phyloP scores from a whole-genome alignment of 2,113 vertebrate species.

The Phaethon lepturus region DNA sequence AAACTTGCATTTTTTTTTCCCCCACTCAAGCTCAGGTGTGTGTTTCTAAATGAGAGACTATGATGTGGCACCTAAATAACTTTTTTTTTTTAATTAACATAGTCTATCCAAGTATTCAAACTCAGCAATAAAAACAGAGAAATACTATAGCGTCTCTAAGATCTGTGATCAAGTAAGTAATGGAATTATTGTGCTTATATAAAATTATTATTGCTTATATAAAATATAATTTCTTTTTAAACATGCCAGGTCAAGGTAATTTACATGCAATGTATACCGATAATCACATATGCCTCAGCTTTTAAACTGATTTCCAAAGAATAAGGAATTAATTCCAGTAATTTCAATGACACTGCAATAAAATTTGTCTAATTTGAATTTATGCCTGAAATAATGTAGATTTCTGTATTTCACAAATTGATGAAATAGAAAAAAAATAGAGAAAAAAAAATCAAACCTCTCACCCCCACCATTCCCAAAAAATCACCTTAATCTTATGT shows the following conservation, averaged over 20 bases:
- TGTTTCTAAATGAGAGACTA: background rate
- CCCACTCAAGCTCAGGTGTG: background rate
- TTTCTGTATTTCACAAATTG: background rate
- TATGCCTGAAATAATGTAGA: background rate
- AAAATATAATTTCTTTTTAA: background rate
- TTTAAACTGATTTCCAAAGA: background rate
- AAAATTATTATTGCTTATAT: background rate
- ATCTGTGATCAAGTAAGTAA: background rate
- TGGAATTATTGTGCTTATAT: background rate
- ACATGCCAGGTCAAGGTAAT: background rate
- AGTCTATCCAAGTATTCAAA: background rate
- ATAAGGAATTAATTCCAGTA: background rate
- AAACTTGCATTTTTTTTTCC: background rate
- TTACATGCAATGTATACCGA: background rate
- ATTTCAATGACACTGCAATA: background rate
- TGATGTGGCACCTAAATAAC: background rate
- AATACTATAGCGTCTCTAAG: background rate
- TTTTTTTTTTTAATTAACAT: background rate
- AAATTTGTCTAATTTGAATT: background rate
- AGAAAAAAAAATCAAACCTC: background rate
- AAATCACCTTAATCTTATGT: background rate
- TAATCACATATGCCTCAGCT: background rate
- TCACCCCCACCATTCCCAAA: fast-evolving
- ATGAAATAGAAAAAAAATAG: background rate
- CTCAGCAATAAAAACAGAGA: background rate